These are phyloP conservation scores for Catajapyx aquilonaris DNA, from an alignment of 1,140 invertebrate species.

Conservation along the genomic window DNA sequence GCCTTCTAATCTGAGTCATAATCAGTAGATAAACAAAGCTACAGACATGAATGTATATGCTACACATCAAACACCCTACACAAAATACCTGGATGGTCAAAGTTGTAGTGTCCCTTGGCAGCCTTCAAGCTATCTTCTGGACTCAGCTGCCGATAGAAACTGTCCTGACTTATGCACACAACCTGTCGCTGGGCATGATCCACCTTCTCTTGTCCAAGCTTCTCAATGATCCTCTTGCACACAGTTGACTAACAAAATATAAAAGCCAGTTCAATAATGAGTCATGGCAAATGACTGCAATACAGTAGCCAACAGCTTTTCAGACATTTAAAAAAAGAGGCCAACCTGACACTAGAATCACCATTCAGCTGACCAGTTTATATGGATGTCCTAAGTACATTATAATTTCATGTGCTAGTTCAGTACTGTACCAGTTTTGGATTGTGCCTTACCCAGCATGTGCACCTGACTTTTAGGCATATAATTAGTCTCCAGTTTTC, in stretches of 20 bases:
- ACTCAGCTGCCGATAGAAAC: conserved; percentile 77
- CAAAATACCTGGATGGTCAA: conserved; percentile 71
- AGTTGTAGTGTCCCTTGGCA: conserved; percentile 83
- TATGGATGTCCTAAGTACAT: no score
- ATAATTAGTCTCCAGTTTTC: no score
- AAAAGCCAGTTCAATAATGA: no score
- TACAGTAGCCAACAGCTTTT: not conserved
- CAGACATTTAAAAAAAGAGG: no score
- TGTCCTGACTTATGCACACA: conserved; percentile 84
- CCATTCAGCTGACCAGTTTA: no score
- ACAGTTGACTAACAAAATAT: conserved; percentile 62
- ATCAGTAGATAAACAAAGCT: not conserved
- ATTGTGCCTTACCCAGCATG: no score
- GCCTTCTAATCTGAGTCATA: no score
- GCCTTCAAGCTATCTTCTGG: conserved; percentile 60
- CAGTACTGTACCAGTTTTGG: no score
- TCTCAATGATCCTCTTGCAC: conserved; percentile 87
- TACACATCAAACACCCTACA: not conserved
- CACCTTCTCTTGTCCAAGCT: conserved; percentile 72
- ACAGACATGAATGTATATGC: conserved; percentile 1
- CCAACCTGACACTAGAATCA: no score
- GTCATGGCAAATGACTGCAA: conserved; percentile 5
- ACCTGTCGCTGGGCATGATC: conserved; percentile 76
- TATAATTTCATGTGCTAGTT: no score
- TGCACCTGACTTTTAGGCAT: no score